Percentiles rank a stretch among this genome's conserved stretches.
phyloP scores from a whole-genome alignment of 2,888 invertebrate genomes.

The Sphaerophoria rueppellii region DNA sequence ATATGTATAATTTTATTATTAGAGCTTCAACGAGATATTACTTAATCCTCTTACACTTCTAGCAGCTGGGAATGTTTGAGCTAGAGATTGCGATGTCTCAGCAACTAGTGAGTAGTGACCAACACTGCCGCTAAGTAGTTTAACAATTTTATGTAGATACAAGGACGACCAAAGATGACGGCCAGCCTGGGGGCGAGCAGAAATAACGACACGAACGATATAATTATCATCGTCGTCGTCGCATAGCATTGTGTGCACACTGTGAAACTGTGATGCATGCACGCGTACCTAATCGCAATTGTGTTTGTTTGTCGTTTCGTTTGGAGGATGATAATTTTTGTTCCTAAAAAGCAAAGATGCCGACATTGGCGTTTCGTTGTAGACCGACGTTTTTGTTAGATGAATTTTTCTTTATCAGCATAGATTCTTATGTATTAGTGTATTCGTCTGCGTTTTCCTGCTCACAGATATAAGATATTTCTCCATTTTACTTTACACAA shows the following conservation, averaged over 20 bases:
- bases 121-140: conserved; percentile 64
- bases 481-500: conserved; percentile 14
- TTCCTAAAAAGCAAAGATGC: conserved; percentile 43
- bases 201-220: background rate
- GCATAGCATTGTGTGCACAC: background rate
- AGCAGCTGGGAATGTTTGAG: conserved; percentile 18
- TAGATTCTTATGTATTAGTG: background rate
- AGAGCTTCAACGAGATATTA: conserved; percentile 40
- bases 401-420: conserved; percentile 48
- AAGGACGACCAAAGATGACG: conserved; percentile 6
- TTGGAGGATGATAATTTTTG: conserved; percentile 11
- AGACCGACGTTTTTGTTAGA: conserved; percentile 10
- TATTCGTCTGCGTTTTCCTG: conserved; percentile 27
- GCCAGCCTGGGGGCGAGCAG: background rate
- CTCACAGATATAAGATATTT: conserved; percentile 37
- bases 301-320: conserved; percentile 36
- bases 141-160: conserved; percentile 64
- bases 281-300: conserved; percentile 58
- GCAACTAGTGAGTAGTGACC: conserved; percentile 38
- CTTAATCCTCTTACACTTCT: conserved; percentile 28
- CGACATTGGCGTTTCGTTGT: conserved; percentile 1
- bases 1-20: conserved; percentile 39
- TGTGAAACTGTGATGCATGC: conserved; percentile 45
- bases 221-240: background rate
- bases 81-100: conserved; percentile 21